Evolutionary conservation across 2,113 vertebrate genomes (phyloP).

Genomic region (Mionectes macconnelli): DNA sequence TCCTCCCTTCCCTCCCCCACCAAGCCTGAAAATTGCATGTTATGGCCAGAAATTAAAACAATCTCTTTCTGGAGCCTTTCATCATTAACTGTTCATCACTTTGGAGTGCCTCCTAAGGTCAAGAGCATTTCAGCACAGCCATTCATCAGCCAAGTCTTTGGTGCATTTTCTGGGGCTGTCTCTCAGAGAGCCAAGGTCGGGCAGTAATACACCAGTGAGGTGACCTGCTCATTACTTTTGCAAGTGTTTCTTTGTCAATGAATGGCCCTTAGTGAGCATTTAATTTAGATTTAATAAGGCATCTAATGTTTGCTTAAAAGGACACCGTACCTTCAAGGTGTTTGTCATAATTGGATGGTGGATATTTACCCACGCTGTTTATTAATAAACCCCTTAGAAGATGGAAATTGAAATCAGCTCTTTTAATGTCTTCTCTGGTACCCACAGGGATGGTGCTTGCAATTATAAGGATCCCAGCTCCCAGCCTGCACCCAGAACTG

Average conservation of each 20-base stretch:
- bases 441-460: neutral
- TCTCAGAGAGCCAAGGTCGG: neutral
- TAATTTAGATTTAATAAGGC: constrained; percentile 14
- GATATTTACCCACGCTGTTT: neutral
- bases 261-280: neutral
- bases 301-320: neutral
- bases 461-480: neutral
- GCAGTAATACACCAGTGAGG: neutral
- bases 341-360: constrained; percentile 41
- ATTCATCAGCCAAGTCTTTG: neutral
- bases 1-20: too few species aligned
- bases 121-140: neutral
- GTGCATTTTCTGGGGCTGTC: neutral
- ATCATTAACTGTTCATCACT: constrained; percentile 11
- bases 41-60: constrained; percentile 24
- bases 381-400: constrained; percentile 46
- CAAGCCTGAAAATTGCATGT: neutral
- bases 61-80: neutral
- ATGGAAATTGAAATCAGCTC: neutral
- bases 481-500: neutral
- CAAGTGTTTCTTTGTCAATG: neutral
- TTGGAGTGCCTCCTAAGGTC: constrained; percentile 27
- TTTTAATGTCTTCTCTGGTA: neutral
- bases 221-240: neutral
- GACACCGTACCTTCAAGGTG: constrained; percentile 18